These are phyloP conservation scores for Notolabrus celidotus DNA, from an alignment of 2,797 vertebrate genomes.

Conservation along the genomic window DNA sequence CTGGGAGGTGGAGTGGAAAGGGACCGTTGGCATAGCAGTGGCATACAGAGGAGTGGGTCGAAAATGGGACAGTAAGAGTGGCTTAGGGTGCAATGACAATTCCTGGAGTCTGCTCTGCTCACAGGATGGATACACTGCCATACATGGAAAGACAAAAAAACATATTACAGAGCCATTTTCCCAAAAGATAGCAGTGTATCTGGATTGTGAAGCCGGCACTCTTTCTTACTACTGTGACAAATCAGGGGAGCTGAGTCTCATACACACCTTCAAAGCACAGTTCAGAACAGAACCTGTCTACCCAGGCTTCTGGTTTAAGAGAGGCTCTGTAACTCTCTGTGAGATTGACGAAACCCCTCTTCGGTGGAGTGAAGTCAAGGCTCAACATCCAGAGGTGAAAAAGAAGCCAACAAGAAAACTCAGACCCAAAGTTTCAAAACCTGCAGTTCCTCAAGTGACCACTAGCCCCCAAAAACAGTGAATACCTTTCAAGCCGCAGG, in stretches of 20 bases:
- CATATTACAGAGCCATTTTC: accelerated
- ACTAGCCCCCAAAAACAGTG: neutral
- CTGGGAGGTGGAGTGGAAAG: constrained; percentile 64
- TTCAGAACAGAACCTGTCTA: constrained; percentile 54
- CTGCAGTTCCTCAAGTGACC: neutral
- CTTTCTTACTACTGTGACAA: constrained; percentile 53
- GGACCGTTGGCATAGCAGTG: constrained; percentile 14
- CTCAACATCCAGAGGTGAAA: neutral
- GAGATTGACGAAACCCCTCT: constrained; percentile 12
- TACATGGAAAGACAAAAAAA: neutral
- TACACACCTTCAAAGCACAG: constrained; percentile 42
- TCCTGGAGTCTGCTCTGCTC: constrained; percentile 57
- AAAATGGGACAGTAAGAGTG: neutral
- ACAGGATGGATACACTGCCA: accelerated
- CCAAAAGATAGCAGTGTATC: constrained; percentile 42
- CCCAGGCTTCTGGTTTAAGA: constrained; percentile 54
- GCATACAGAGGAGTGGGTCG: constrained; percentile 11
- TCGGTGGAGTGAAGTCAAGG: neutral
- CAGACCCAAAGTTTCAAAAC: neutral
- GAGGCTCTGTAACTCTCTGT: constrained; percentile 53
- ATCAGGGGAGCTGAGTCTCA: constrained; percentile 21
- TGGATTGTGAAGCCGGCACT: constrained; percentile 51
- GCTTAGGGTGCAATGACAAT: constrained; percentile 44
- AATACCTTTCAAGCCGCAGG: neutral
- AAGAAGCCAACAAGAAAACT: neutral